Evolutionary conservation across 1,140 invertebrate species (phyloP), one percentile per base, ranked within the genome.

Genomic region (Camponotus vicinus): DNA sequence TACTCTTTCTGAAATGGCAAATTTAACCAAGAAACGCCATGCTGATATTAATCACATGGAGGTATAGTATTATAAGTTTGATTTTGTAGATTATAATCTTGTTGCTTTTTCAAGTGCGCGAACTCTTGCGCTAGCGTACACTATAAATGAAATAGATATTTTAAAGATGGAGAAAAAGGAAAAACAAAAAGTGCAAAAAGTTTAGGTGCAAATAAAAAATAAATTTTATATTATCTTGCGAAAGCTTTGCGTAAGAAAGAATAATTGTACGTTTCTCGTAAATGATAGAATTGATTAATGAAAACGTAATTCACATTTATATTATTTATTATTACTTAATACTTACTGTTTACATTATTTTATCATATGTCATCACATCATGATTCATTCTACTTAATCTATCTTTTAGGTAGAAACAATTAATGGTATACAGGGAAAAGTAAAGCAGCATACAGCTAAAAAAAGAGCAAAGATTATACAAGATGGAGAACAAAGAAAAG

Each of bases 341-440:
- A 57, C 42, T 55, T 59, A 18, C 70, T 64, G 11, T 59, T 49
- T 9, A 8, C 52, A 73, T 42, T 42, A 57, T 59, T 61, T 45
- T 37, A 18, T 64, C 1, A 8, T 7, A 1, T n/a, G 8, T 63
- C 32, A 52, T 18, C 27, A 52, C 18, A 52, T 63, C 15, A 6
- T 42, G 0, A 27, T 61, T 61, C 13, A 57, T 55, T 75, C 27
- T 63, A 15, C 32, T 7, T 52, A 4, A 2, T 32, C 34, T 8
- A 49, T 32, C 1, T 64, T 40, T 21, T 59, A 97, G 87, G 96
- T 97, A 4, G 97, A 97, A 85, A 94, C 95, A 70, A 95, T 96
- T 6, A 97, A 96, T 93, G 96, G 96, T 5, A 97, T 97, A 85
- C 95, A 97, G 94, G 96, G 96, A 52, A 96, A 95, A 86, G 76